Percentiles rank a stretch among this genome's conserved stretches.
These are phyloP conservation scores for Vanessa cardui DNA, from an alignment of 2,888 invertebrate species.

Conservation along the genomic window DNA sequence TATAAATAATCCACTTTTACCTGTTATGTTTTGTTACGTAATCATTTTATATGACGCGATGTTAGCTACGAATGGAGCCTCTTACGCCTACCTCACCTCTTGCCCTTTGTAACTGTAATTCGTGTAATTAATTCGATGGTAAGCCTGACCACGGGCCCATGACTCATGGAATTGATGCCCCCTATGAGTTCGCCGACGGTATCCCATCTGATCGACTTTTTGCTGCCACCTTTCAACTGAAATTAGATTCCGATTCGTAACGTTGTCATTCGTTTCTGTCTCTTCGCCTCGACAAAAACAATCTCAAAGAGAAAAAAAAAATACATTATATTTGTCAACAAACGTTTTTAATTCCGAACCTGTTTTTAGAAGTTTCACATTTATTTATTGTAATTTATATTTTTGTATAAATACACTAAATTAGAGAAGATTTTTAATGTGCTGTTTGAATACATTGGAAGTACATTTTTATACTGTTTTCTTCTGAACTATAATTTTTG, in stretches of 20 bases:
- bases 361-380: too few relatives aligned
- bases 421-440: too few relatives aligned
- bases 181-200: constrained; percentile 70
- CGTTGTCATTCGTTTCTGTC: constrained; percentile 48
- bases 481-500: too few relatives aligned
- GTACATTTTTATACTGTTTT: too few relatives aligned
- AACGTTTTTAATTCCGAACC: neutral
- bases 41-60: neutral
- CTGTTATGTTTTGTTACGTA: neutral
- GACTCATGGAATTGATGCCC: constrained; percentile 70
- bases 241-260: constrained; percentile 75
- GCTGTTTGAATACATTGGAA: too few relatives aligned
- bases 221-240: constrained; percentile 66
- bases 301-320: constrained; percentile 19
- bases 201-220: constrained; percentile 72
- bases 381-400: too few relatives aligned
- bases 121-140: constrained; percentile 67
- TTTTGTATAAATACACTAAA: too few relatives aligned
- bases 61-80: neutral
- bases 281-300: constrained; percentile 29
- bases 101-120: constrained; percentile 53
- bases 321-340: neutral
- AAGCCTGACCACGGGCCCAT: constrained; percentile 54
- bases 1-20: neutral
- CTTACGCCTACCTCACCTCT: constrained; percentile 58